Conservation (phyloP, 92 coral and sea anemone species). For the Siderastrea siderea region DNA sequence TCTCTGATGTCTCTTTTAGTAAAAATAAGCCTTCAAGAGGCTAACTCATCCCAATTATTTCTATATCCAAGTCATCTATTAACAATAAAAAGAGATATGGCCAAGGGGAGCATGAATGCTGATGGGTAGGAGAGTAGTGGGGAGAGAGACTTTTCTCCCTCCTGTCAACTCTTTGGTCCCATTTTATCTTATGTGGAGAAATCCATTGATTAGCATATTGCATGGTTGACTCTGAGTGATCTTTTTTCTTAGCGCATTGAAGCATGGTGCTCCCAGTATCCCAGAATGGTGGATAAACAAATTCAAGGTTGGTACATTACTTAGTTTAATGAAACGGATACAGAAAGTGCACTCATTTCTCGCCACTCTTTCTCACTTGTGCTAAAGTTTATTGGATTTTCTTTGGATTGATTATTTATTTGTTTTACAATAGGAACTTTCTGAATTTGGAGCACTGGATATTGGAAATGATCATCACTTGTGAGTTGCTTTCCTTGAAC, state of each 20-base stretch:
- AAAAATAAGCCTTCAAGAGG: too few relatives aligned
- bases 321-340: too few relatives aligned
- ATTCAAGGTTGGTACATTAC: constrained; percentile 40
- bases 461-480: constrained; percentile 54
- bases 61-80: too few relatives aligned
- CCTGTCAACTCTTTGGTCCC: too few relatives aligned
- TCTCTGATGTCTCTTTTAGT: too few relatives aligned
- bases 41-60: too few relatives aligned
- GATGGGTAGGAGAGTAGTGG: too few relatives aligned
- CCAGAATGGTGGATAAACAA: constrained; percentile 62
- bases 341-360: too few relatives aligned
- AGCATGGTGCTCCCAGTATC: constrained; percentile 55
- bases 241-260: constrained; percentile 44
- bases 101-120: too few relatives aligned
- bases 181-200: too few relatives aligned
- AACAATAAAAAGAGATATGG: too few relatives aligned
- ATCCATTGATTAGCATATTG: background rate
- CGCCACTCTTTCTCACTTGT: background rate
- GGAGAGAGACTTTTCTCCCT: background rate
- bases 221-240: background rate
- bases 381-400: background rate
- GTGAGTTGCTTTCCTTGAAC: constrained; percentile 26
- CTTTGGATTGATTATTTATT: background rate
- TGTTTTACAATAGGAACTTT: constrained; percentile 22
- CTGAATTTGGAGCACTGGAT: constrained; percentile 45